Evolutionary conservation across 2,888 invertebrate species (phyloP).

Genomic region (Phymatocera aterrima): DNA sequence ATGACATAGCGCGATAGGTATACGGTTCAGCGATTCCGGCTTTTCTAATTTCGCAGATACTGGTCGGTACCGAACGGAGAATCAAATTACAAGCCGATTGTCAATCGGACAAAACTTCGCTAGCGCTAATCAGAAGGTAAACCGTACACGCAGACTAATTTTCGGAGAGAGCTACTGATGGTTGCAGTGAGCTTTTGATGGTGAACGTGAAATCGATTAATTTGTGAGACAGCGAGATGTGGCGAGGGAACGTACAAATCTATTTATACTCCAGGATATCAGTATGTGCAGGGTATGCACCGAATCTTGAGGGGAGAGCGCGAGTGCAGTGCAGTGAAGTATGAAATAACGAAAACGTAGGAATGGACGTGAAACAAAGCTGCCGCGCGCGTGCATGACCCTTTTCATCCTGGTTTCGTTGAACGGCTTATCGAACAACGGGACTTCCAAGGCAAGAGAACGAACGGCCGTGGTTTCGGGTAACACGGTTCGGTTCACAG

Average conservation of each 20-base stretch:
- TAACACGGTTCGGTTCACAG: slow-evolving; percentile 8
- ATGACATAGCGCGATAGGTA: neutral
- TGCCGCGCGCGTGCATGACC: slow-evolving; percentile 35
- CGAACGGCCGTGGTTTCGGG: neutral
- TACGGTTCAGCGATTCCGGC: neutral
- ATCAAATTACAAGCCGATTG: neutral
- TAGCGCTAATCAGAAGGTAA: neutral
- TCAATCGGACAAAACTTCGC: neutral
- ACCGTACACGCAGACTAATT: neutral
- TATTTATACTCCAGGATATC: neutral
- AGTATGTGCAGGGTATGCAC: neutral
- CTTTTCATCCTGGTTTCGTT: slow-evolving; percentile 7
- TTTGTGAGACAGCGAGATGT: neutral
- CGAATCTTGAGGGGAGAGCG: neutral
- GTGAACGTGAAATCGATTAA: neutral
- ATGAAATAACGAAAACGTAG: neutral
- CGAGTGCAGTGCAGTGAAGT: neutral
- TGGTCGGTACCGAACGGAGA: neutral
- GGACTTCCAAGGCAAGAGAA: slow-evolving; percentile 23
- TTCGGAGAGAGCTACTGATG: neutral
- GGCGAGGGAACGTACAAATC: neutral
- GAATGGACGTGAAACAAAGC: slow-evolving; percentile 18
- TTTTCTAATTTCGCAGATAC: neutral
- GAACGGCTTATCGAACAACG: slow-evolving; percentile 25
- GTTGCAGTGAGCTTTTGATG: neutral